Evolutionary conservation across 2,888 invertebrate genomes (phyloP), one percentile per base, ranked within the genome.

Genomic region (Oscheius myriophilus): DNA sequence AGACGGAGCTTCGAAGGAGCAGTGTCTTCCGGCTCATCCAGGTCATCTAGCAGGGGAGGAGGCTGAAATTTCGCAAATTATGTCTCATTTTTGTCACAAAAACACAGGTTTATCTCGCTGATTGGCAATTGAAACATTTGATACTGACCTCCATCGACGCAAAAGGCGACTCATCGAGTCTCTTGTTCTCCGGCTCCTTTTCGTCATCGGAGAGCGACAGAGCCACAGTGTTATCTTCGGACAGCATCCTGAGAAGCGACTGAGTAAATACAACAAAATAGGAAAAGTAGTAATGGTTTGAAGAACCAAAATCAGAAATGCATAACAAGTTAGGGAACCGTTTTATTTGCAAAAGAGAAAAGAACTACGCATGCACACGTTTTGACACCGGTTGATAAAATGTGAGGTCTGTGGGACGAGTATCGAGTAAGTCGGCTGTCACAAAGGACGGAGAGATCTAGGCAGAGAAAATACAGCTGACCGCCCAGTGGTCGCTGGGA

Each of bases 401-500:
- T 6, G 9, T 33, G 33, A 33, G 33, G 33, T 33, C 33, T 33
- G 3, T 33, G 33, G 9, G 33, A 33, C 4, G 33, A 33, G 9
- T 33, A n/a, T 33, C 33, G 33, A 33, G 33, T 9, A 3, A 33
- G 9, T 33, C 9, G 33, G 9, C 33, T 33, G 33, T 33, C 33
- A 9, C 9, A 33, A n/a, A n/a, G n/a, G n/a, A n/a, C n/a, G n/a
- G n/a, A 9, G 33, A 33, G 33, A 33, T 33, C 33, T 42, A 61
- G 21, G 49, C 23, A 4, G 14, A 14, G 39, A 61, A 61, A 25
- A 49, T 49, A 57, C 73, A 73, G 42, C 66, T 46, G 16, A 84
- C 66, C 11, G 83, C 85, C 77, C 82, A 85, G 54, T 85, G 85
- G 72, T 85, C 85, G 59, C 81, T 81, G 4, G 84, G 82, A 70